These are phyloP conservation scores for Penaeus vannamei DNA, from an alignment of 1,140 invertebrate species.

Conservation along the genomic window DNA sequence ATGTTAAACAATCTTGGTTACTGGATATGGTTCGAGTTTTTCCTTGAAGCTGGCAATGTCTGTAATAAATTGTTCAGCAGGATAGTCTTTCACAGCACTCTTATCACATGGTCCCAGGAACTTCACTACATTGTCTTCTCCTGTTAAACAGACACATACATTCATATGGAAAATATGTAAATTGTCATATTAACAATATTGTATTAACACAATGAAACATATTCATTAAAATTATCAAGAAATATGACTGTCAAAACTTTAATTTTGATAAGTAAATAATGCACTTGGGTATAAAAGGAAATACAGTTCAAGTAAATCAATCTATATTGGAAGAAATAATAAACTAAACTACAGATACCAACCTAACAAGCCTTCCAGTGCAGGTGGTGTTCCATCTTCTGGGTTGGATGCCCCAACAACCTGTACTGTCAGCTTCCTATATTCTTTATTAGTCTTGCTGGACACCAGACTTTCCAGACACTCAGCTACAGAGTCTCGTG, in stretches of 20 bases:
- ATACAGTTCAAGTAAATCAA: too few relatives aligned
- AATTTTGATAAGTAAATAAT: too few relatives aligned
- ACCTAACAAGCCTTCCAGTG: constrained; percentile 49
- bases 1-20: constrained; percentile 49
- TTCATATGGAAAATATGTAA: too few relatives aligned
- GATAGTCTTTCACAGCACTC: neutral
- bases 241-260: too few relatives aligned
- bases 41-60: constrained; percentile 36
- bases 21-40: constrained; percentile 42
- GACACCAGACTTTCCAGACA: constrained; percentile 1
- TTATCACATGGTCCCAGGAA: constrained; percentile 38
- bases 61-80: constrained; percentile 39
- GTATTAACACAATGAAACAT: too few relatives aligned
- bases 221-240: too few relatives aligned
- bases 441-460: neutral
- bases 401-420: constrained; percentile 55
- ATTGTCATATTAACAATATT: too few relatives aligned
- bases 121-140: neutral
- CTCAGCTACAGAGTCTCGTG: constrained; percentile 30
- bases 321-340: too few relatives aligned
- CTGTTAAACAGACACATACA: neutral
- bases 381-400: constrained; percentile 41
- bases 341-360: neutral
- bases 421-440: constrained; percentile 64
- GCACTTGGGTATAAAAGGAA: too few relatives aligned